Conservation (phyloP, 2,888 invertebrate genomes). For the Neoitamus cyanurus region DNA sequence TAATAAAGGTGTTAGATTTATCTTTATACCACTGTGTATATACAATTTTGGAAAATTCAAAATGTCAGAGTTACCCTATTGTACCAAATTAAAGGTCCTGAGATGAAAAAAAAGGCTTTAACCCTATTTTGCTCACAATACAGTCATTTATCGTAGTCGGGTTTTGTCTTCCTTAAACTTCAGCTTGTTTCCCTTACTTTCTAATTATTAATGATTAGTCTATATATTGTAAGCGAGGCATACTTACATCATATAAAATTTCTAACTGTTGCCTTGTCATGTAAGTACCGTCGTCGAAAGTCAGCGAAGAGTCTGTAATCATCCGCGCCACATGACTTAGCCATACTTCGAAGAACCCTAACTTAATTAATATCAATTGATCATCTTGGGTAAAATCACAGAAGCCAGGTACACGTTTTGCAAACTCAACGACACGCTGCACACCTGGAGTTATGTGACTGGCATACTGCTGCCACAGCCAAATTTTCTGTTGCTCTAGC, state of each 20-base stretch:
- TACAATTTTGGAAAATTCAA: too few relatives aligned
- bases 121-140: too few relatives aligned
- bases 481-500: constrained; percentile 79
- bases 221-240: neutral
- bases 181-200: too few relatives aligned
- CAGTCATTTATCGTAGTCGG: too few relatives aligned
- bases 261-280: constrained; percentile 86
- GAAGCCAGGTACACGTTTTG: constrained; percentile 94
- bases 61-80: too few relatives aligned
- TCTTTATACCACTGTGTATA: too few relatives aligned
- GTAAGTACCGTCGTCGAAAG: constrained; percentile 90
- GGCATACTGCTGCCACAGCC: constrained; percentile 92
- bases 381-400: constrained; percentile 92
- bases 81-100: too few relatives aligned
- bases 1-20: too few relatives aligned
- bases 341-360: constrained; percentile 98
- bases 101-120: too few relatives aligned
- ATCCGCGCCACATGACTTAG: constrained; percentile 85
- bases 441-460: constrained; percentile 88
- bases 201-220: neutral
- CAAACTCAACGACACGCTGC: constrained; percentile 95
- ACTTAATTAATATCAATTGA: constrained; percentile 95
- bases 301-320: constrained; percentile 80
- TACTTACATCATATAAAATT: constrained; percentile 86
- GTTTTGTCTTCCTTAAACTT: too few relatives aligned